Conservation (phyloP, 1,140 invertebrate species). For the Drosophila baimaii region DNA sequence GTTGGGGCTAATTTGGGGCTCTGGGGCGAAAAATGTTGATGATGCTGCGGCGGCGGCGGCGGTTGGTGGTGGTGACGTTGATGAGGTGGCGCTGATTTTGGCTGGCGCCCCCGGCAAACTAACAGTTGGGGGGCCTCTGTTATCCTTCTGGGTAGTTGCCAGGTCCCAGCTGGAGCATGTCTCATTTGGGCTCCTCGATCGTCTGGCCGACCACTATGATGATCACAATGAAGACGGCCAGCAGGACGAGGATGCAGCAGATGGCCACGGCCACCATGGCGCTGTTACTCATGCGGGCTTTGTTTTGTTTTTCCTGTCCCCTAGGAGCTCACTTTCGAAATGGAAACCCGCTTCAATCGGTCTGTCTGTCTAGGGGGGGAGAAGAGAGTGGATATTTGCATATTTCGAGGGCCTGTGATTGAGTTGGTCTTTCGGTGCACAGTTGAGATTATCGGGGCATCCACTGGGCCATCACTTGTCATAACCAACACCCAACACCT, state of each 20-base stretch:
- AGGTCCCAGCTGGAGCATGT: constrained; percentile 84
- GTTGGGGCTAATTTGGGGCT: constrained; percentile 17
- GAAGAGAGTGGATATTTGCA: constrained; percentile 48
- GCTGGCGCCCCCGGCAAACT: constrained; percentile 48
- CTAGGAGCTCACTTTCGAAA: constrained; percentile 22
- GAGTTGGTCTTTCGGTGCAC: constrained; percentile 50
- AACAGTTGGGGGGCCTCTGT: constrained; percentile 80
- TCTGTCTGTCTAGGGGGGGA: constrained; percentile 12
- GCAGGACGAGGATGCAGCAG: constrained; percentile 90
- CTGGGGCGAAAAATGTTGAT: constrained; percentile 25
- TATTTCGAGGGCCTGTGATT: constrained; percentile 30
- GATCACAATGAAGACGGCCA: constrained; percentile 91
- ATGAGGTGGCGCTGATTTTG: constrained; percentile 26
- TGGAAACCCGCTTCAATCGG: constrained; percentile 11
- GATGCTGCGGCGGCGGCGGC: constrained; percentile 20
- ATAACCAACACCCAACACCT: constrained; percentile 34
- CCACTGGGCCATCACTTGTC: constrained; percentile 62
- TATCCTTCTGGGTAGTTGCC: constrained; percentile 85
- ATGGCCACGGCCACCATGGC: constrained; percentile 91
- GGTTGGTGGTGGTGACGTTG: neutral
- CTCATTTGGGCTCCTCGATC: constrained; percentile 87
- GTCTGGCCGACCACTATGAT: constrained; percentile 91
- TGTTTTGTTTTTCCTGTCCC: constrained; percentile 1
- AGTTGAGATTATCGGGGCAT: constrained; percentile 65
- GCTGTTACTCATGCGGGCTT: constrained; percentile 81